Base-by-base conservation (phyloP, 2,888 invertebrate species). In the Himalopsyche japonica region DNA sequence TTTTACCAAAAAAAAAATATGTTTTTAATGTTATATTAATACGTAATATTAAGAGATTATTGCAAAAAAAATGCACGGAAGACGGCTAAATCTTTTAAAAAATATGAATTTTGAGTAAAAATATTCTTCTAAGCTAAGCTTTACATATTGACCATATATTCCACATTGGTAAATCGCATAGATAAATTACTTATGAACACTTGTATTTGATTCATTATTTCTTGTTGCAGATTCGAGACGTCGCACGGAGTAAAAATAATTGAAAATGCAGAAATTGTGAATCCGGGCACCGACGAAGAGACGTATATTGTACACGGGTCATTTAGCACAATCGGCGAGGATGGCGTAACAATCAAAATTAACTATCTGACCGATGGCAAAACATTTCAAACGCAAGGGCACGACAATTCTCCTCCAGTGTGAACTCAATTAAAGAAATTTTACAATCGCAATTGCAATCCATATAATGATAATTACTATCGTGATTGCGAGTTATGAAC, bases 221-320 rank as follows among this genome's bases (percentile, higher is more conserved):
- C 34, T 43, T 76, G 80, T 84, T 86, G 15, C 76, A 90, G 93
- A 57, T 93, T 91, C 83, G 91, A 92, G 87, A 92, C 93, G 10
- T 93, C 93, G 88, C 93, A 93, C 87, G 93, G 93, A 82, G 92
- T 91, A 76, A 89, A 90, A n/a, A 91, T 91, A 85, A 89, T 90
- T 84, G 94, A 94, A 89, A 90, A 91, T 87, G 93, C 92, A 0
- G 89, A 89, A 76, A 87, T 93, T 27, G 90, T 91, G 86, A 92
- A 93, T 89, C 89, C 90, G 1, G 93, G 91, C 27, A 91, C 91
- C 80, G 92, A 93, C 70, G 92, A 93, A 82, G 92, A 93, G 89
- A 89, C 92, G 12, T 88, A 91, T 6, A 89, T 91, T 15, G 93
- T 94, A 10, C 90, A 90, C 34, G 94, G 94, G 85, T 90, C 90